These are phyloP conservation scores for Peromyscus maniculatus DNA, from an alignment of 2,113 vertebrate genomes.

Conservation along the genomic window DNA sequence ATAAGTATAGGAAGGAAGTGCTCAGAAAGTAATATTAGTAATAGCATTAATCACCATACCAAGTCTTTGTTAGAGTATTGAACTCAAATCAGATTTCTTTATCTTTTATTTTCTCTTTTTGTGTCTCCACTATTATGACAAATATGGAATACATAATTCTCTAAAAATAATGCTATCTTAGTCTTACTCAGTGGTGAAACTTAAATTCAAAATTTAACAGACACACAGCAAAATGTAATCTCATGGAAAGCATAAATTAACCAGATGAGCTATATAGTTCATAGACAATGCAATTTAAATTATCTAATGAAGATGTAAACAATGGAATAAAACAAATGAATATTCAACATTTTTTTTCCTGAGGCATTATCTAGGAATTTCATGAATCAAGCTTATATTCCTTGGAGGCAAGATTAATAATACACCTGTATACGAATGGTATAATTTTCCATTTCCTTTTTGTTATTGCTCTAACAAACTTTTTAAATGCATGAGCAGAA, in stretches of 20 bases:
- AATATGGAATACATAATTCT: conserved; percentile 66
- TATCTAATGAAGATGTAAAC: conserved; percentile 67
- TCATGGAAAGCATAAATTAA: conserved; percentile 64
- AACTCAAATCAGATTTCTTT: conserved; percentile 6
- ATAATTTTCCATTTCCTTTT: conserved; percentile 60
- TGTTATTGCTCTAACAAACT: conserved; percentile 21
- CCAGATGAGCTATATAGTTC: conserved; percentile 42
- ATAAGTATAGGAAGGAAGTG: conserved; percentile 35
- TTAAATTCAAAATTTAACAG: conserved; percentile 75
- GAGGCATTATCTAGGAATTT: conserved; percentile 53
- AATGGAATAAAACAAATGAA: conserved; percentile 68
- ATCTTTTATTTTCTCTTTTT: not conserved
- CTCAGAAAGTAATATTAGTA: conserved; percentile 37
- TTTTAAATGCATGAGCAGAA: conserved; percentile 42
- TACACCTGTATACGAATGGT: not conserved
- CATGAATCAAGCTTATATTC: conserved; percentile 60
- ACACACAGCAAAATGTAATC: conserved; percentile 48
- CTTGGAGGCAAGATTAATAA: conserved; percentile 59
- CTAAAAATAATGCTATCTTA: conserved; percentile 35
- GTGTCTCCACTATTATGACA: conserved; percentile 21
- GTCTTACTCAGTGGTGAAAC: conserved; percentile 34
- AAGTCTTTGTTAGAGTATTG: conserved; percentile 36
- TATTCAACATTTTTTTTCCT: conserved; percentile 25
- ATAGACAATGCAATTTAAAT: conserved; percentile 68
- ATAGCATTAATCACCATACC: conserved; percentile 29